Base-by-base conservation (phyloP, 2,113 vertebrate genomes). In the Columbina picui region DNA sequence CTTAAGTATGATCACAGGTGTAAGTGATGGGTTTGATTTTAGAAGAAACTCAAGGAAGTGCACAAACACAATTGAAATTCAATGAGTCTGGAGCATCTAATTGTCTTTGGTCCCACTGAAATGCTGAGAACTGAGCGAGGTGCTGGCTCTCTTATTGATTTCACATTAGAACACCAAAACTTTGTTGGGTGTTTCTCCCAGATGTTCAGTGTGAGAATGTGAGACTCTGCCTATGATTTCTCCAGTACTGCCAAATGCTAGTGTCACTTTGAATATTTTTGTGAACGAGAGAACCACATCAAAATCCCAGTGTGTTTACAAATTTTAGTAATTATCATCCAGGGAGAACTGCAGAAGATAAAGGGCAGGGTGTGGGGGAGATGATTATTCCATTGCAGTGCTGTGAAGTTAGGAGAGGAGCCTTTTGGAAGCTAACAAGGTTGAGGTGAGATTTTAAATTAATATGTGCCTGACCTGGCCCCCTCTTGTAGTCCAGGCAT, bases 61-160 rank as follows among this genome's bases (percentile, higher is more conserved):
- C 50, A 57, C 68, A 59, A 77, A 84, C 43, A n/a, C 80, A 83
- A 91, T 88, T 95, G 78, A 93, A 96, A 95, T 91, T 95, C 89
- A 83, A 0, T 49, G 70, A 90, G 43, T 73, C 50, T 91, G 56
- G 55, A 93, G 70, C 60, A 69, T 81, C 75, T 92, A 65, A 83
- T 95, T 92, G 67, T 70, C 67, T 80, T 71, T n/a, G 23, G 55
- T 93, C 41, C 57, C 50, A 88, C 94, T 91, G 84, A 88, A 90
- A 90, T 95, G 90, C 70, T 91, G 63, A 74, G 61, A 80, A 1
- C 49, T 68, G 52, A 85, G 70, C 25, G 29, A 87, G 86, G 61
- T 78, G 74, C 52, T 82, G 77, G 39, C 34, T 87, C 45, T 55
- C 85, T 19, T 3, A 10, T 78, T 76, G 53, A 59, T 94, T 84